These are phyloP conservation scores for Mythimna lalbum DNA, from an alignment of 2,888 invertebrate species.

Conservation along the genomic window DNA sequence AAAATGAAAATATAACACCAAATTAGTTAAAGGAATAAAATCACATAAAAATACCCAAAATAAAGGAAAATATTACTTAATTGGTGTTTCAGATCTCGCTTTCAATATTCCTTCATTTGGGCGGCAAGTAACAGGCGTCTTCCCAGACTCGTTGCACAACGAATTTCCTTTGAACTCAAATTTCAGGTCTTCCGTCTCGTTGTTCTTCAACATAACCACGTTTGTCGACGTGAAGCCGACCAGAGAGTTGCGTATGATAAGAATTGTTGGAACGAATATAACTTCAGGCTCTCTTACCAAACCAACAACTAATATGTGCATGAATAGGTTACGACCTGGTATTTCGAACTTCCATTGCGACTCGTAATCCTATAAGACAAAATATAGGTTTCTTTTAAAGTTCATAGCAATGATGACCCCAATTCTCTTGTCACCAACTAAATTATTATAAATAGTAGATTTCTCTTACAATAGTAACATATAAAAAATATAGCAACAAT, in stretches of 20 bases:
- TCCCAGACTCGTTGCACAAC: slow-evolving; percentile 88
- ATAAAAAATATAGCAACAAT: no score
- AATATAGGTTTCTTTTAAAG: neutral
- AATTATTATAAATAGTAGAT: no score
- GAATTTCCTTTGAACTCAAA: slow-evolving; percentile 90
- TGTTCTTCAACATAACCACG: slow-evolving; percentile 87
- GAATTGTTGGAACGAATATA: slow-evolving; percentile 90
- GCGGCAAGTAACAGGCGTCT: slow-evolving; percentile 86
- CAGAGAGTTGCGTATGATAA: slow-evolving; percentile 91
- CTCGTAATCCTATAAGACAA: slow-evolving; percentile 86
- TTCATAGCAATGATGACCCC: neutral
- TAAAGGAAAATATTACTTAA: slow-evolving; percentile 83
- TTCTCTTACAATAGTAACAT: no score
- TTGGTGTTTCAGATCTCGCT: slow-evolving; percentile 84
- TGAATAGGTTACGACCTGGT: slow-evolving; percentile 88
- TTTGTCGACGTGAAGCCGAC: slow-evolving; percentile 89
- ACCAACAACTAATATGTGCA: slow-evolving; percentile 92
- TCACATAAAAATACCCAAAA: neutral
- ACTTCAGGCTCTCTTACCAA: slow-evolving; percentile 92
- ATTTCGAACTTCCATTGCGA: slow-evolving; percentile 92
- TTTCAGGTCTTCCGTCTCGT: slow-evolving; percentile 86
- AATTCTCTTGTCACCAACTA: no score
- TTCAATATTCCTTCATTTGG: slow-evolving; percentile 88
- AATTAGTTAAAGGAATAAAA: neutral
- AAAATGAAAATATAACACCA: slow-evolving; percentile 46